Evolutionary conservation across 2,797 vertebrate genomes (phyloP).

Genomic region (Falco berigora): DNA sequence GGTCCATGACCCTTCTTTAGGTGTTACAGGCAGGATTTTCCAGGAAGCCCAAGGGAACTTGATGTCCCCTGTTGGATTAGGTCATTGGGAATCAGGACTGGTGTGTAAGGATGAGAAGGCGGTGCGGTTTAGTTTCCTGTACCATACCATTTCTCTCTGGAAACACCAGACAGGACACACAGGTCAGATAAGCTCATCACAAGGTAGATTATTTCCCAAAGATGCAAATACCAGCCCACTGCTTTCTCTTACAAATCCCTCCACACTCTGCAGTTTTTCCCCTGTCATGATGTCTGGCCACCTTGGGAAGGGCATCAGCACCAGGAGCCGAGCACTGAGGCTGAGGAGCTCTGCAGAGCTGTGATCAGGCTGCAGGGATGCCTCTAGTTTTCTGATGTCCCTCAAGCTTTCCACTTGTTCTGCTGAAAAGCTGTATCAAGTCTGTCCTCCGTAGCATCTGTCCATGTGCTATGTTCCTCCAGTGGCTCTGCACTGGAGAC

Average conservation of each 20-base stretch:
- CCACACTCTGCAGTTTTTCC: not conserved
- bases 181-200: not conserved
- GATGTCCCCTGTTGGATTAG: not conserved
- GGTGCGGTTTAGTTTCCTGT: not conserved
- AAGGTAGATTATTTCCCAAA: not conserved
- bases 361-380: not conserved
- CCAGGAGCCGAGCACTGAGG: not conserved
- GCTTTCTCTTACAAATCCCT: not conserved
- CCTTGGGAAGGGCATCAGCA: not conserved
- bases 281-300: no score
- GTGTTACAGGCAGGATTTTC: not conserved
- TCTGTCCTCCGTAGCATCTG: not conserved
- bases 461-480: not conserved
- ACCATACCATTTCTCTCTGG: rapidly evolving
- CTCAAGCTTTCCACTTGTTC: not conserved
- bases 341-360: not conserved
- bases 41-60: not conserved
- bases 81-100: not conserved
- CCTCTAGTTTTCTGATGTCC: not conserved
- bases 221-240: not conserved
- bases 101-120: not conserved
- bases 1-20: not conserved
- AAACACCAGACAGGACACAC: not conserved
- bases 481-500: not conserved
- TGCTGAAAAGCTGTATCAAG: not conserved